Evolutionary conservation across 2,888 invertebrate genomes (phyloP), one percentile per base, ranked within the genome.

Genomic region (Miltochrista miniata): DNA sequence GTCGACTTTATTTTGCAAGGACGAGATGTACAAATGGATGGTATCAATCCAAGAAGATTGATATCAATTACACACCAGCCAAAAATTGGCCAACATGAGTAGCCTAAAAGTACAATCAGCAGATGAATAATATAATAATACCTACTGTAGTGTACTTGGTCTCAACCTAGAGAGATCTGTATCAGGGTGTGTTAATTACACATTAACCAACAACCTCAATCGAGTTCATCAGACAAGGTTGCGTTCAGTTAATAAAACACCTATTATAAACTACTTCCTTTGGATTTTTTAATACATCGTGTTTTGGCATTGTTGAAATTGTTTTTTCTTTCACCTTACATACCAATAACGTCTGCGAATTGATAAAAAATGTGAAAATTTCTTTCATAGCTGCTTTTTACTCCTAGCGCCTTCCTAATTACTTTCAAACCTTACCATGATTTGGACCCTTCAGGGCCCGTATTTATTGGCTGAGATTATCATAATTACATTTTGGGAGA

Each of bases 131-230:
- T 24, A 13, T 37, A 13, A 15, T n/a, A n/a, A n/a, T n/a, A n/a
- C 35, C 12, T 63, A 71, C 56, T 59, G 65, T 76, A 76, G 74
- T 71, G 79, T 74, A 74, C 76, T 78, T 74, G 79, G 73, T 79
- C 74, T 79, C 87, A 84, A 87, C 88, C 88, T 86, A 88, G 83
- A 87, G 84, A 88, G 87, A 87, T 87, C 52, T 33, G 13, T 69
- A 86, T 86, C 85, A 68, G 60, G 64, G 56, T 65, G 70, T 59
- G 65, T 74, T 83, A 85, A 85, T 85, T 83, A 81, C 74, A 76
- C 76, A 74, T 75, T 72, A 77, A 70, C 69, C 69, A 65, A 66
- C 64, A 77, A 73, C 80, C 80, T 80, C 75, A 78, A 74, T 72
- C 70, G 73, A 64, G 77, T 78, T 74, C 73, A 72, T 70, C 61